phyloP scores from a whole-genome alignment of 1,140 invertebrate species.

The Anastatus disparis region DNA sequence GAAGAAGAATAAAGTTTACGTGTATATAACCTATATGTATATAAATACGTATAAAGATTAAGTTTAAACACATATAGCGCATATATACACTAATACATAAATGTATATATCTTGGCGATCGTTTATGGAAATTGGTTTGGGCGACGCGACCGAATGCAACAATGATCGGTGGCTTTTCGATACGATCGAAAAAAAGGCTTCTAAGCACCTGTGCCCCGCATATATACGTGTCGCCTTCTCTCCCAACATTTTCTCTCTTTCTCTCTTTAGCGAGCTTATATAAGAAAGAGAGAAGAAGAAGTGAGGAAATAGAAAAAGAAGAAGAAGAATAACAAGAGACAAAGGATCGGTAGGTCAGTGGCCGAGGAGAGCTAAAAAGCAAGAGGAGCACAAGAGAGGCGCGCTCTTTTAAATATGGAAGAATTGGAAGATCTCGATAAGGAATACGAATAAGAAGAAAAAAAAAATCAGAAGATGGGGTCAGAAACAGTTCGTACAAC shows the following conservation, averaged over 20 bases:
- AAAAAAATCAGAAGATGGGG: constrained; percentile 36
- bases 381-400: too few species aligned
- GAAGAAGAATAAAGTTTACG: constrained; percentile 13
- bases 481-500: too few species aligned
- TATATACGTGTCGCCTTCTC: constrained; percentile 54
- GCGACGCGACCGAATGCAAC: constrained; percentile 51
- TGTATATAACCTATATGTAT: background rate
- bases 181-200: too few species aligned
- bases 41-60: too few species aligned
- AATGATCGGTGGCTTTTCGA: constrained; percentile 62
- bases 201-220: constrained; percentile 62
- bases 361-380: constrained; percentile 41
- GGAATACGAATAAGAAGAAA: constrained; percentile 29
- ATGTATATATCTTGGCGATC: constrained; percentile 44
- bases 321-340: constrained; percentile 33
- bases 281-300: background rate
- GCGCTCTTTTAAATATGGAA: constrained; percentile 63
- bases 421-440: constrained; percentile 64
- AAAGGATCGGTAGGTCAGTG: constrained; percentile 59
- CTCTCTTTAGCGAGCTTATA: constrained; percentile 38
- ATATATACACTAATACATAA: constrained; percentile 30
- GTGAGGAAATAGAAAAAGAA: constrained; percentile 30
- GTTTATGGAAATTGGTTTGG: constrained; percentile 59
- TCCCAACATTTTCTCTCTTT: too few species aligned
- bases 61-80: too few species aligned